Conservation (phyloP, 2,113 vertebrate species). For the Bujurquina vittata region DNA sequence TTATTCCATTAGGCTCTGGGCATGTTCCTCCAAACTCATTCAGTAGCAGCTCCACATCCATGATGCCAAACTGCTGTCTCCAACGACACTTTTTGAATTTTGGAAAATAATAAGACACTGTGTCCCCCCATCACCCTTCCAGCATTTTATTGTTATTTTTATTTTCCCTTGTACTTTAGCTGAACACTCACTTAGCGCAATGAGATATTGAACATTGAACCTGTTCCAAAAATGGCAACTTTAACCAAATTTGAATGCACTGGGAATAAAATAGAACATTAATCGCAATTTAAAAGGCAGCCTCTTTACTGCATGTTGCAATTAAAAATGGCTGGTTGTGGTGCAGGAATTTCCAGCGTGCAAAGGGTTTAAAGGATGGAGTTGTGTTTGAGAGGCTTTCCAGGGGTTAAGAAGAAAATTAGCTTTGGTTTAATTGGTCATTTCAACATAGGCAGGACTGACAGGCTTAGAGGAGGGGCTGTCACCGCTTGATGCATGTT, state of each 20-base stretch:
- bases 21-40: neutral
- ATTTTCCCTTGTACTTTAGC: neutral
- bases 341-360: neutral
- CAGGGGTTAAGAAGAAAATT: constrained; percentile 67
- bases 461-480: constrained; percentile 72
- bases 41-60: neutral
- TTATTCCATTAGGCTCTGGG: neutral
- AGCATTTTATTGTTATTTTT: neutral
- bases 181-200: neutral
- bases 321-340: neutral
- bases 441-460: constrained; percentile 65
- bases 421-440: constrained; percentile 73
- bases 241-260: too few relatives aligned
- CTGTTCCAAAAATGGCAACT: neutral
- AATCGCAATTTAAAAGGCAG: neutral
- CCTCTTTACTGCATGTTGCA: neutral
- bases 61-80: neutral
- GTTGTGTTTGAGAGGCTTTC: constrained; percentile 19
- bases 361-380: neutral
- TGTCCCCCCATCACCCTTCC: neutral
- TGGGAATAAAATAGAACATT: neutral
- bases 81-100: neutral
- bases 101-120: neutral
- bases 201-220: neutral
- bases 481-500: constrained; percentile 25